These are phyloP conservation scores for Schizopygopsis pylzovi DNA, from an alignment of 2,797 vertebrate species.

Conservation along the genomic window DNA sequence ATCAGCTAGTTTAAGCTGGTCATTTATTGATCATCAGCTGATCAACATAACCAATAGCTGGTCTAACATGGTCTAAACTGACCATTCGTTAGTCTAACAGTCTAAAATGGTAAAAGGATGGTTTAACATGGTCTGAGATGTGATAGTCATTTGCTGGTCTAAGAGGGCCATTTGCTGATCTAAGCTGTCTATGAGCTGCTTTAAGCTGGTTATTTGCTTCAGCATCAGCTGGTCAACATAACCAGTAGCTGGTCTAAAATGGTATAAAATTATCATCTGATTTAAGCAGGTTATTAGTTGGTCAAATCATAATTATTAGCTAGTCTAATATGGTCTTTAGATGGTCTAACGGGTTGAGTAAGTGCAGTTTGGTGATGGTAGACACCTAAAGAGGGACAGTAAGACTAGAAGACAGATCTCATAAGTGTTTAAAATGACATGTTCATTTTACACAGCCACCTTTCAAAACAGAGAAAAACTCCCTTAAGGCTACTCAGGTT, in stretches of 20 bases:
- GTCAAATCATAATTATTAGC: neutral
- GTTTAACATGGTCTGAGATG: neutral
- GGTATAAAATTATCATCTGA: neutral
- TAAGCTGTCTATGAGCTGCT: neutral
- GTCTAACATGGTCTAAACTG: neutral
- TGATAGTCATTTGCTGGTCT: neutral
- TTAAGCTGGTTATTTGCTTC: neutral
- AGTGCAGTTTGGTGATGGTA: slow-evolving; percentile 33
- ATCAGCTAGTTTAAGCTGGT: neutral
- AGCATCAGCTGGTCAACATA: neutral
- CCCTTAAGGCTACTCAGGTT: neutral
- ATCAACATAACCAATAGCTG: neutral
- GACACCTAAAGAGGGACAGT: neutral
- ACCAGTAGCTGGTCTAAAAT: neutral
- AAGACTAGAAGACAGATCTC: slow-evolving; percentile 2
- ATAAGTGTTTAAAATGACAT: slow-evolving; percentile 6
- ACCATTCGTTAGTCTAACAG: neutral
- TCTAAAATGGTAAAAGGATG: neutral
- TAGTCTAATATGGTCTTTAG: neutral
- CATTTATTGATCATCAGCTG: neutral
- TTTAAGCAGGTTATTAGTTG: neutral
- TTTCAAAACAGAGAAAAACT: neutral
- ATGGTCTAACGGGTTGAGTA: slow-evolving; percentile 23
- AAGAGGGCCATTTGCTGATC: neutral
- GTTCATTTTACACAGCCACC: neutral